These are phyloP conservation scores for Hoplias malabaricus DNA, from an alignment of 2,113 vertebrate genomes.

Conservation along the genomic window DNA sequence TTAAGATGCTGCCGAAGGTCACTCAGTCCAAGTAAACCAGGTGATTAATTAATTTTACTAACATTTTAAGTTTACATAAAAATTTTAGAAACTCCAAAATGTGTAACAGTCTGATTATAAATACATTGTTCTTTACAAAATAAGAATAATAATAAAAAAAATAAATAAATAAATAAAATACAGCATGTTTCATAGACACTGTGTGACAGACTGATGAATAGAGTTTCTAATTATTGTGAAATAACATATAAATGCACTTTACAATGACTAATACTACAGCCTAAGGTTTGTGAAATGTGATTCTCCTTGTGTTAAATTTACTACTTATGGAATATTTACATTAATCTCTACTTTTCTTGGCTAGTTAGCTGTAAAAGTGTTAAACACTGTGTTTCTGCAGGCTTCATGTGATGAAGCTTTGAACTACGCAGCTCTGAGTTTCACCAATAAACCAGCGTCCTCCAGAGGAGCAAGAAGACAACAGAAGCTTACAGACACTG, in stretches of 20 bases:
- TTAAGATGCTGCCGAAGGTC: not conserved
- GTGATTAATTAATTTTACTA: not conserved
- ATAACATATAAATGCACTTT: too few relatives aligned
- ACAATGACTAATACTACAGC: too few relatives aligned
- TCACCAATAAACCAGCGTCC: not conserved
- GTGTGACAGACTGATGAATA: too few relatives aligned
- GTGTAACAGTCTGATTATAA: not conserved
- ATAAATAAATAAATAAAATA: too few relatives aligned
- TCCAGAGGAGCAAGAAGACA: too few relatives aligned
- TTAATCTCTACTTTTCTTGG: too few relatives aligned
- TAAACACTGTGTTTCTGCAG: not conserved
- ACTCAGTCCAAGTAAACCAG: not conserved
- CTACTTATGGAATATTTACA: not conserved
- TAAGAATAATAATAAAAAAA: too few relatives aligned
- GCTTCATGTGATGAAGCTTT: not conserved
- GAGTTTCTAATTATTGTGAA: too few relatives aligned
- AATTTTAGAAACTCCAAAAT: not conserved
- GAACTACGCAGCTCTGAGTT: constrained; percentile 10
- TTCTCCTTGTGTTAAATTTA: too few relatives aligned
- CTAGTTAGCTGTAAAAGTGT: not conserved
- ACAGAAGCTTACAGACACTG: too few relatives aligned
- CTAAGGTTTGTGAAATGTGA: too few relatives aligned
- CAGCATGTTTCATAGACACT: too few relatives aligned
- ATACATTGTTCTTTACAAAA: not conserved
- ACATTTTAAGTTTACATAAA: not conserved